Evolutionary conservation across 2,888 invertebrate species (phyloP), one percentile per base, ranked within the genome.

Genomic region (Agrochola lota): DNA sequence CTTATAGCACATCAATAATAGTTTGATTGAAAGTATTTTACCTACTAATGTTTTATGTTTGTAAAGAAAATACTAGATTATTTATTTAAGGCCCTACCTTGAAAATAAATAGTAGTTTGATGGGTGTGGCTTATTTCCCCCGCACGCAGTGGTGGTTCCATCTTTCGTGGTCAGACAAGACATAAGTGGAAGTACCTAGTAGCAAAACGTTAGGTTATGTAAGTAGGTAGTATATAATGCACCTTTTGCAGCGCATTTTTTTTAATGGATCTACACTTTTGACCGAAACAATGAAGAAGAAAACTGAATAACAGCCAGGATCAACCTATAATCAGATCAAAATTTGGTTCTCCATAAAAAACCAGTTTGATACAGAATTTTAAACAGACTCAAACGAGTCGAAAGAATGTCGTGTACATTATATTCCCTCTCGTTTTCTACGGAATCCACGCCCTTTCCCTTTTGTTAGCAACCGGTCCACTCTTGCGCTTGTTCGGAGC

Each of bases 341-440:
- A 66, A 71, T 59, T 64, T 35, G 23, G 12, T 20, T 60, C 15
- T 2, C 15, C 20, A 71, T 20, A 60, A 64, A 82, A 82, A 86
- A 83, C 85, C 78, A 17, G 86, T 78, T 74, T 30, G 69, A 49
- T 64, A 59, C 62, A 77, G 20, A 77, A 72, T 79, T 69, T 74
- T 62, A 62, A 75, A 76, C 26, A 57, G 77, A 77, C 77, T 73
- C 59, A 74, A 81, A 83, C 87, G 70, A 81, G 87, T 80, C 67
- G 57, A 8, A 77, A 73, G 85, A 83, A 85, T 88, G 84, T 78
- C 64, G 60, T 63, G 67, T 78, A 71, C 77, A 52, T 52, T 80
- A 62, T 85, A 83, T 81, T 85, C 88, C 90, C 90, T 92, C 83
- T 92, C 92, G 75, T 77, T 92, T 91, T 92, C 92, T 77, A 88